phyloP scores from a whole-genome alignment of 2,113 vertebrate species.

The Scartelaos histophorus region DNA sequence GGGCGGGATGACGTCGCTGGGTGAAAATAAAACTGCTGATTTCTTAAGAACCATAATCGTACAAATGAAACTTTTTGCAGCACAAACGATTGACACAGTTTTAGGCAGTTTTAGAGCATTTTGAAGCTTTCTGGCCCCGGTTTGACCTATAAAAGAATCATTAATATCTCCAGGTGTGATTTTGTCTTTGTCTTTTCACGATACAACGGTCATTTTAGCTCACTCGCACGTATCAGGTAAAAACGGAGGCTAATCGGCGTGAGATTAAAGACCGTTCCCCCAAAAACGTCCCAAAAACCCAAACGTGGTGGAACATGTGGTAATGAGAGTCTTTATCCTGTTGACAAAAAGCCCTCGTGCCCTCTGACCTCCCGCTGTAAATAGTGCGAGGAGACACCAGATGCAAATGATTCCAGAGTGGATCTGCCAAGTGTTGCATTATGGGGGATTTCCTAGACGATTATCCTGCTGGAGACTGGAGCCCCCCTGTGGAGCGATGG shows the following conservation, averaged over 20 bases:
- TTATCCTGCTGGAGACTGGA: constrained; percentile 38
- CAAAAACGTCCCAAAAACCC: neutral
- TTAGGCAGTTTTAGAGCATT: too few species aligned
- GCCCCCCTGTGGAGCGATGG: constrained; percentile 45
- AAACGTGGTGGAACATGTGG: neutral
- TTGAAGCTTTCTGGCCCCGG: too few species aligned
- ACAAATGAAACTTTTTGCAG: too few species aligned
- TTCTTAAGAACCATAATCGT: too few species aligned
- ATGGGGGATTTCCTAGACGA: constrained; percentile 25
- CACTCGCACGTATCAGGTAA: neutral
- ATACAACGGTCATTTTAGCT: neutral
- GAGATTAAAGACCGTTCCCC: too few species aligned
- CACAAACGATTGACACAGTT: too few species aligned
- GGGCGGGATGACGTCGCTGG: too few species aligned
- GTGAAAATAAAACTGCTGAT: too few species aligned
- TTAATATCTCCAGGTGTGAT: too few species aligned
- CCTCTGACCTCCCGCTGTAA: neutral
- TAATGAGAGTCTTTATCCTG: neutral
- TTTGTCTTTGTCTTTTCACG: too few species aligned
- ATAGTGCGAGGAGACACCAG: neutral
- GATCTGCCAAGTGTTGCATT: constrained; percentile 12
- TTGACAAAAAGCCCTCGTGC: neutral
- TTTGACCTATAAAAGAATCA: too few species aligned
- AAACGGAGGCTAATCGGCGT: too few species aligned
- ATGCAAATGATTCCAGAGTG: constrained; percentile 33